Percentiles rank a stretch among this genome's conserved stretches.
Conservation (phyloP, 2,797 vertebrate species). For the Manis crassicaudata region DNA sequence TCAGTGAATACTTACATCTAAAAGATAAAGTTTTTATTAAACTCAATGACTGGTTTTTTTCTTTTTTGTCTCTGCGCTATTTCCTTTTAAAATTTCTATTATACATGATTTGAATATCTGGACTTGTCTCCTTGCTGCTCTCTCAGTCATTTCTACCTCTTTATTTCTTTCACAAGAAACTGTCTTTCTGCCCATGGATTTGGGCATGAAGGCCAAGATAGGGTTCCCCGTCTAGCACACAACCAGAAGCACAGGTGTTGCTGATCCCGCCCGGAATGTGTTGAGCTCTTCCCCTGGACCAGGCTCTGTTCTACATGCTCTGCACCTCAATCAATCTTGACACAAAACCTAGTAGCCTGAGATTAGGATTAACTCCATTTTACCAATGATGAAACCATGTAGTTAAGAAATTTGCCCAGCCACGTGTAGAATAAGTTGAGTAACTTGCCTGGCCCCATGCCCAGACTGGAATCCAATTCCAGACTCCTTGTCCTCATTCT, state of each 20-base stretch:
- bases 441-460: neutral
- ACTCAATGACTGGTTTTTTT: neutral
- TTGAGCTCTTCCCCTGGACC: neutral
- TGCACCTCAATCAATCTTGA: neutral
- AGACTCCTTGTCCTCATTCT: neutral
- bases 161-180: neutral
- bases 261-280: neutral
- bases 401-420: neutral
- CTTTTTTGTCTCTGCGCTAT: neutral
- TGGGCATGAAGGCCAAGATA: neutral
- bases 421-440: neutral
- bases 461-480: neutral
- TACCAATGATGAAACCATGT: neutral
- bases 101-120: neutral
- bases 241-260: neutral
- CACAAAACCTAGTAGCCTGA: fast-evolving
- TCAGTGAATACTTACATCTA: neutral
- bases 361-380: neutral
- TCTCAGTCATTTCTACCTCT: neutral
- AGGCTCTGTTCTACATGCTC: neutral
- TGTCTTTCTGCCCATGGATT: neutral
- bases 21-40: neutral
- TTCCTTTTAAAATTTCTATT: neutral
- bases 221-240: neutral
- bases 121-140: neutral